Base-by-base conservation (phyloP, 2,888 invertebrate species). In the Agelastica alni region DNA sequence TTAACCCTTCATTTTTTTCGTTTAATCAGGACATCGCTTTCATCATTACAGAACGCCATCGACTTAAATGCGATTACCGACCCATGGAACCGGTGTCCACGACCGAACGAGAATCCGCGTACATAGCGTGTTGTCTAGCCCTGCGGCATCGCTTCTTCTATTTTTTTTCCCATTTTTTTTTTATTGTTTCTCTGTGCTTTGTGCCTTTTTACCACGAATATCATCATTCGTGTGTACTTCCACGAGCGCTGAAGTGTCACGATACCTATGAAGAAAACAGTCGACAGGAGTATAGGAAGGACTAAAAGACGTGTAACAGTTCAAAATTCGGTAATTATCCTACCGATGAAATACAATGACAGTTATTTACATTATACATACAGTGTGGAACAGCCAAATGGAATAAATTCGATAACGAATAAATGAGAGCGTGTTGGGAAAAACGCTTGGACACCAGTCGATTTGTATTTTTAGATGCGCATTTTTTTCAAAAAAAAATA, bases 191-290 rank as follows among this genome's bases (percentile, higher is more conserved):
- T 26, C 26, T 6, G 30, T 39, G 48, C 48, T 48, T 39, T 39
- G 39, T 48, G 13, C 48, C 39, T 48, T 48, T 48, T 48, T 48
- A 48, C 48, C 48, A 48, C 48, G 48, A 48, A 48, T 48, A 48
- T 48, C 47, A 36, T 47, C 48, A 18, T 13, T 48, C 48, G 9
- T 26, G 26, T 26, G 26, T 9, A 9, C 26, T 26, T 26, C 26
- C 26, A 9, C 26, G 26, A 26, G 9, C 26, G 9, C 26, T 7
- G 6, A 9, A 26, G 3, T 26, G 2, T 9, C 26, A 26, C 3
- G 26, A 26, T 26, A 2, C 6, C 26, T 26, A 26, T 26, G 9
- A 26, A 26, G n/a, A n/a, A n/a, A n/a, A n/a, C n/a, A n/a, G n/a
- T n/a, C n/a, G n/a, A 26, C 26, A 3, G 9, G 26, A 26, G 26